Evolutionary conservation across 2,797 vertebrate genomes (phyloP).

Genomic region (Vultur gryphus): DNA sequence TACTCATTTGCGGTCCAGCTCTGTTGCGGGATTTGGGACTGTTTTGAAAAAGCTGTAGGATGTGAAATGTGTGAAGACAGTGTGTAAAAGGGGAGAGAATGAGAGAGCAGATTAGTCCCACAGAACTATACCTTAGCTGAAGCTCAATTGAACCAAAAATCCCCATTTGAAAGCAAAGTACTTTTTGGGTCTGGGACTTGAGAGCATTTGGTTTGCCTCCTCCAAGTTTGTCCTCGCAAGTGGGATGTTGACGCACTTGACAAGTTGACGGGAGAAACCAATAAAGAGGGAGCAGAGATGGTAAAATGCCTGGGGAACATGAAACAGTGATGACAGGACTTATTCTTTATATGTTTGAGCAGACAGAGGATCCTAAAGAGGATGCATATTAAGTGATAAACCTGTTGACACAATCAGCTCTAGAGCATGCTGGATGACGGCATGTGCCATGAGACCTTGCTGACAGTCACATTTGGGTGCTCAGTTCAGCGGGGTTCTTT

Average conservation of each 20-base stretch:
- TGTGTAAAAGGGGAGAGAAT: background rate
- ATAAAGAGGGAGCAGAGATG: background rate
- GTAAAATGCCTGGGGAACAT: background rate
- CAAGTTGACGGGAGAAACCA: background rate
- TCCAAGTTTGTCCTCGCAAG: background rate
- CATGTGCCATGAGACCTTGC: background rate
- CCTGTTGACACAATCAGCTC: background rate
- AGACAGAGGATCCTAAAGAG: background rate
- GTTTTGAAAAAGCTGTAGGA: background rate
- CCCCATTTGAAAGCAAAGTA: background rate
- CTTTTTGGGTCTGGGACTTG: background rate
- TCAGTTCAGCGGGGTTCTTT: background rate
- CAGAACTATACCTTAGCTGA: background rate
- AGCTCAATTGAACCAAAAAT: background rate
- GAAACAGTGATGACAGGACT: background rate
- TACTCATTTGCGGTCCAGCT: slow-evolving; percentile 35
- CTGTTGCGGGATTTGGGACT: background rate
- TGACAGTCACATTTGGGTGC: background rate
- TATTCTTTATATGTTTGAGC: background rate
- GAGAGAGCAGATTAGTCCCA: background rate
- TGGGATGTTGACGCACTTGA: background rate
- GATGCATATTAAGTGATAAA: background rate
- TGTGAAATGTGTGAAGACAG: background rate
- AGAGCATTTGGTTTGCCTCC: slow-evolving; percentile 1
- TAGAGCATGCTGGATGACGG: background rate